Percentiles rank a stretch among this genome's conserved stretches.
These are phyloP conservation scores for Trilocha varians DNA, from an alignment of 2,888 invertebrate species.

Conservation along the genomic window DNA sequence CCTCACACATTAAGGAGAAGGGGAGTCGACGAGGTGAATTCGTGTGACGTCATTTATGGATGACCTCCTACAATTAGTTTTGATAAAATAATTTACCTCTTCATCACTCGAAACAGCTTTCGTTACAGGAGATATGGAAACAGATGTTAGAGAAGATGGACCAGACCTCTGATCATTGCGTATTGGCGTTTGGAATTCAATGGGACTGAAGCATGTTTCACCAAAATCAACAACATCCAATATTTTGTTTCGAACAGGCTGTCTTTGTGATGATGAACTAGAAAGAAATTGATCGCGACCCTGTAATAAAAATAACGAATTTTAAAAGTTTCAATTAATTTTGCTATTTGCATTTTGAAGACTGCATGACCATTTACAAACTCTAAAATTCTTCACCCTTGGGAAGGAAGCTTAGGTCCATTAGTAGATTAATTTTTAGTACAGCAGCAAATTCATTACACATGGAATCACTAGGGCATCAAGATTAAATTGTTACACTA, in stretches of 20 bases:
- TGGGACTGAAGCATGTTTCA: slow-evolving; percentile 56
- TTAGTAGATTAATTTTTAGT: too few relatives aligned
- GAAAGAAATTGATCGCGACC: slow-evolving; percentile 44
- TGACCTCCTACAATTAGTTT: not conserved
- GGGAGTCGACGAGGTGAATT: too few relatives aligned
- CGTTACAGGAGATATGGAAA: slow-evolving; percentile 52
- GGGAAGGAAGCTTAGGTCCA: too few relatives aligned
- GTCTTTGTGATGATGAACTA: slow-evolving; percentile 20
- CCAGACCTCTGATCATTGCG: slow-evolving; percentile 30
- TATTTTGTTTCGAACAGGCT: slow-evolving; percentile 52
- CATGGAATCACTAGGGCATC: too few relatives aligned
- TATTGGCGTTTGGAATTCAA: slow-evolving; percentile 48
- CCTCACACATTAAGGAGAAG: too few relatives aligned
- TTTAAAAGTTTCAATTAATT: not conserved
- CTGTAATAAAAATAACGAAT: slow-evolving; percentile 23
- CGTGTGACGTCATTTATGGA: too few relatives aligned
- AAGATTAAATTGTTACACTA: too few relatives aligned
- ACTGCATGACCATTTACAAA: too few relatives aligned
- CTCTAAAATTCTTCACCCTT: too few relatives aligned
- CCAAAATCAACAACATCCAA: slow-evolving; percentile 53
- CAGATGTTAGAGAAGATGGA: slow-evolving; percentile 41
- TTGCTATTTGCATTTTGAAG: not conserved
- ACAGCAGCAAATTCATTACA: too few relatives aligned
- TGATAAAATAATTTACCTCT: slow-evolving; percentile 30
- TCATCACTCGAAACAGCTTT: slow-evolving; percentile 54